Conservation (phyloP, 2,888 invertebrate genomes). For the Drosophila peninsularis region DNA sequence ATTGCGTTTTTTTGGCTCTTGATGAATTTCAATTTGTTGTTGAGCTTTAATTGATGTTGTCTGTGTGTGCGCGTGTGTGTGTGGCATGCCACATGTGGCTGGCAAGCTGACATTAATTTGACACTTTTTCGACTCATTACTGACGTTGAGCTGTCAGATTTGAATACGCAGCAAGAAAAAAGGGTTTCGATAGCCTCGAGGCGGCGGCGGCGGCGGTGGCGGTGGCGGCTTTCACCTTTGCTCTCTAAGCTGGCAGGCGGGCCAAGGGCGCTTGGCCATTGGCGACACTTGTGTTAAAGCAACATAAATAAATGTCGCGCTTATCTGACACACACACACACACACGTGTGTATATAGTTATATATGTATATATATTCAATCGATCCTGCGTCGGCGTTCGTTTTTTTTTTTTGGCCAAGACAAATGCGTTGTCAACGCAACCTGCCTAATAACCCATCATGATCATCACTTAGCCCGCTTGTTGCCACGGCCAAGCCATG, state of each 20-base stretch:
- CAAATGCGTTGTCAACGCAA: constrained; percentile 80
- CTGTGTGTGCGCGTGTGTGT: background rate
- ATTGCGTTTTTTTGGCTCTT: constrained; percentile 40
- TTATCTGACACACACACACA: constrained; percentile 55
- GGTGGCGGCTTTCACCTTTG: constrained; percentile 10
- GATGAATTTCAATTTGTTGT: constrained; percentile 53
- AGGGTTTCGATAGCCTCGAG: constrained; percentile 24
- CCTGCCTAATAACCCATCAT: constrained; percentile 80
- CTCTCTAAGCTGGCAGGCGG: constrained; percentile 10
- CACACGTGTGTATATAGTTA: background rate
- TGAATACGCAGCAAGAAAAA: background rate
- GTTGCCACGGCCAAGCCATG: constrained; percentile 14
- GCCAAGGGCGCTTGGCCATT: constrained; percentile 47
- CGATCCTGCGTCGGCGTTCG: constrained; percentile 71
- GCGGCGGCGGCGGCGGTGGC: background rate
- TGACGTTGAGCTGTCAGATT: constrained; percentile 47
- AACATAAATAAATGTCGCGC: constrained; percentile 77
- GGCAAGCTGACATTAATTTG: constrained; percentile 76
- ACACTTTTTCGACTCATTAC: constrained; percentile 62
- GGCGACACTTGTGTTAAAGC: constrained; percentile 73
- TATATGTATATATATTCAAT: background rate
- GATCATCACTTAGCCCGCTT: constrained; percentile 73
- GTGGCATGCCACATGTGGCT: constrained; percentile 14
- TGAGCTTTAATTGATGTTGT: constrained; percentile 47
- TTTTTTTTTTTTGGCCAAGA: constrained; percentile 51